Evolutionary conservation across 1,140 invertebrate species (phyloP), one percentile per base, ranked within the genome.

Genomic region (Eubasilissa regina): DNA sequence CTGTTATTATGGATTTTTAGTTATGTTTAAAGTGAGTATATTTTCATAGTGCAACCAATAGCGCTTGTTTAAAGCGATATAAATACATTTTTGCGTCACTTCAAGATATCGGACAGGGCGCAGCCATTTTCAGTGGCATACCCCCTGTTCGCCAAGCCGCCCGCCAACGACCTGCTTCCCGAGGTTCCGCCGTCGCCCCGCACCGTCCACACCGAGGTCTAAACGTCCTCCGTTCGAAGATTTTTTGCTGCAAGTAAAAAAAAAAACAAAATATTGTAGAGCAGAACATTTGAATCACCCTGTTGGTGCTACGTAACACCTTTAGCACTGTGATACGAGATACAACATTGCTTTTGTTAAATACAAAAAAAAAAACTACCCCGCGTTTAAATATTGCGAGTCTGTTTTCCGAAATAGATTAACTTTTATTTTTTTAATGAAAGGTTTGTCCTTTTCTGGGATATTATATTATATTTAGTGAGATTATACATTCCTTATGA

Each of bases 61-160:
- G 25, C 25, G 25, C 25, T 3, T 35, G 25, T 35, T n/a, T n/a
- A n/a, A n/a, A 35, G 25, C 25, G 1, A 35, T 1, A 35, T 3
- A 6, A 35, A 35, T 35, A 35, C 1, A 35, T 3, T 35, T 35
- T 35, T 35, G 25, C 25, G 25, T 45, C n/a, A 13, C 45, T 77
- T 77, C n/a, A 83, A 83, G 81, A 83, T 83, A 35, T 80, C 81
- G 44, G 81, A 83, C 66, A 83, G 81, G 21, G 81, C 48, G n/a
- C 81, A 83, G 56, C 73, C 80, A 15, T 83, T 83, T 74, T 83
- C 81, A 13, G 80, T 83, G 81, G 81, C 81, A 17, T 83, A 77
- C 73, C 81, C 81, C 1, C 77, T 83, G 64, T 83, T 77, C 51
- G 76, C 70, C 13, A 83, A 83, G 51, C 51, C 74, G 7, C 75